Evolutionary conservation across 1,140 invertebrate genomes (phyloP).

Genomic region (Callitettix versicolor): DNA sequence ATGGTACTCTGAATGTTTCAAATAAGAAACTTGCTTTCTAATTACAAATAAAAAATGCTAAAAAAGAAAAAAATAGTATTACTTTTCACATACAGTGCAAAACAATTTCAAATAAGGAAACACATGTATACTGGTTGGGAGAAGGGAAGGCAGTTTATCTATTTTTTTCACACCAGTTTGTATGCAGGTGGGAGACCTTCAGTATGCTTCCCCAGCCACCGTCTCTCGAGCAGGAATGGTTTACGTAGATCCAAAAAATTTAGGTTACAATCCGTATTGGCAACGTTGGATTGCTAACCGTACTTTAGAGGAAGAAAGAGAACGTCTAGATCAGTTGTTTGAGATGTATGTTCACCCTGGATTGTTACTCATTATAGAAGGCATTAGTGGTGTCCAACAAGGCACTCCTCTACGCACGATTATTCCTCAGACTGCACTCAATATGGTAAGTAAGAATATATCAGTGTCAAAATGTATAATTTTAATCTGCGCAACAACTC

Average conservation of each 20-base stretch:
- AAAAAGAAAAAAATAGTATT: too few species aligned
- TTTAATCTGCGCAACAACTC: too few species aligned
- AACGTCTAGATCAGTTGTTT: constrained; percentile 44
- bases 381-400: constrained; percentile 58
- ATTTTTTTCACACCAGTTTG: too few species aligned
- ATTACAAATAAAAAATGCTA: too few species aligned
- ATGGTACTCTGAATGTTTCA: too few species aligned
- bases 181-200: constrained; percentile 71
- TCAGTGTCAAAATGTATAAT: too few species aligned
- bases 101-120: too few species aligned
- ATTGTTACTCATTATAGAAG: constrained; percentile 66
- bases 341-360: constrained; percentile 59
- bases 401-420: constrained; percentile 49
- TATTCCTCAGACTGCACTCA: constrained; percentile 70
- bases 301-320: constrained; percentile 31
- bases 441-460: constrained; percentile 51
- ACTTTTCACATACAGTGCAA: too few species aligned
- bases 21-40: too few species aligned
- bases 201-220: constrained; percentile 82
- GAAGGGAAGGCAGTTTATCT: too few species aligned
- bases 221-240: constrained; percentile 88
- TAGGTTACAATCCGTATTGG: constrained; percentile 79
- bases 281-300: constrained; percentile 50
- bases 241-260: constrained; percentile 82
- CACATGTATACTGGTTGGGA: too few species aligned